phyloP scores from a whole-genome alignment of 2,797 vertebrate genomes.

The Buphagus erythrorhynchus region DNA sequence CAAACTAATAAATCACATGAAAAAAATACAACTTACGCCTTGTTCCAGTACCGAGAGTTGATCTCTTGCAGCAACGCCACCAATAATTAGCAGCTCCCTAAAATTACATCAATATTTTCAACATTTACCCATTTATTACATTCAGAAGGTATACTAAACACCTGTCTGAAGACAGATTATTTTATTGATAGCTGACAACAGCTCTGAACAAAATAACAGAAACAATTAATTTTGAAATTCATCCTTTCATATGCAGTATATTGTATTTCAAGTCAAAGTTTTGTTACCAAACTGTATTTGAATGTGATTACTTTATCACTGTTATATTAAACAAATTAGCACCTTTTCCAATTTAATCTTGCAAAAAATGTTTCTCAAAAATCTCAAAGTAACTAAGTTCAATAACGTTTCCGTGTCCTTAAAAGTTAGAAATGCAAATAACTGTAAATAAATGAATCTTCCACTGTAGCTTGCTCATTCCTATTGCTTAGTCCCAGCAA shows the following conservation, averaged over 20 bases:
- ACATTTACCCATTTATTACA: background rate
- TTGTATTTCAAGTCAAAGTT: background rate
- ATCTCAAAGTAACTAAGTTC: background rate
- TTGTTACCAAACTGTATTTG: background rate
- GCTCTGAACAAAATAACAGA: background rate
- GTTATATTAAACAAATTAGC: background rate
- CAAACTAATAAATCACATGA: background rate
- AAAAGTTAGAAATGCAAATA: background rate
- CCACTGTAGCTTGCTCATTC: background rate
- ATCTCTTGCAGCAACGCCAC: slow-evolving; percentile 94
- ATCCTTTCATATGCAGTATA: background rate
- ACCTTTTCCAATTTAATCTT: background rate
- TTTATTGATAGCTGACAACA: background rate
- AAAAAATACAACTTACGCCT: slow-evolving; percentile 82
- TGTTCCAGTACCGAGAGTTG: slow-evolving; percentile 91
- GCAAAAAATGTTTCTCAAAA: background rate
- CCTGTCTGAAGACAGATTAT: background rate
- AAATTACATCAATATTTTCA: background rate
- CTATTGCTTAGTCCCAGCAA: background rate
- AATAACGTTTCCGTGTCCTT: background rate
- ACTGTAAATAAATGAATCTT: background rate
- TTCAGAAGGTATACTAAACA: background rate
- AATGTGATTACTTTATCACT: background rate
- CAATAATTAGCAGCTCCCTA: slow-evolving; percentile 95
- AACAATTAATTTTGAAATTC: background rate